These are phyloP conservation scores for Promerops cafer DNA, from an alignment of 2,113 vertebrate genomes.

Conservation along the genomic window DNA sequence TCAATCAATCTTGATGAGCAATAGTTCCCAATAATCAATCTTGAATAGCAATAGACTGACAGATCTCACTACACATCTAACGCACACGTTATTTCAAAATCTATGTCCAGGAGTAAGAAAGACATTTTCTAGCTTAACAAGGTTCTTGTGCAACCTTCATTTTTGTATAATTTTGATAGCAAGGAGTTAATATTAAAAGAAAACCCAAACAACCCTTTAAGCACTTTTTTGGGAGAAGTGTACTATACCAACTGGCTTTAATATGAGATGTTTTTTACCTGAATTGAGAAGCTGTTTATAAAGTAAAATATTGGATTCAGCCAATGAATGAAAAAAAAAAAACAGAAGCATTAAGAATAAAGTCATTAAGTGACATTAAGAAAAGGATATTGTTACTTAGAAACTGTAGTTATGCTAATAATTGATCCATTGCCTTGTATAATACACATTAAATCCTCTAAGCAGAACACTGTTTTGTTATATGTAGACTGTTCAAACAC, in stretches of 20 bases:
- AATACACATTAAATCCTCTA: not conserved
- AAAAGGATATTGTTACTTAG: not conserved
- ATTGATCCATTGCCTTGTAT: not conserved
- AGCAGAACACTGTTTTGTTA: not conserved
- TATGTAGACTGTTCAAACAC: not conserved
- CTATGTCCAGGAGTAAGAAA: not conserved
- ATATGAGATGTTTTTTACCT: not conserved
- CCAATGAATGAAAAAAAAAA: not conserved
- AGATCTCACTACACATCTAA: not conserved
- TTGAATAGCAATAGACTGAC: not conserved
- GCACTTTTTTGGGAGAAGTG: not conserved
- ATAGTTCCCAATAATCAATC: not conserved
- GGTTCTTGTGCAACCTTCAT: not conserved
- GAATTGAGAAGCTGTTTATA: not conserved
- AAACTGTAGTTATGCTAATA: not conserved
- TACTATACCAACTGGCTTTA: not conserved
- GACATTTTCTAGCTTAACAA: not conserved
- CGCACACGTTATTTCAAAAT: not conserved
- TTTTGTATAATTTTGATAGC: not conserved
- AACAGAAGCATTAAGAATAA: not conserved
- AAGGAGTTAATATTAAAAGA: not conserved
- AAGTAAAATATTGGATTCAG: not conserved
- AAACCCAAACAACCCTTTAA: not conserved
- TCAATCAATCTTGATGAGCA: not conserved
- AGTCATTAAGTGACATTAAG: not conserved